phyloP scores from a whole-genome alignment of 2,888 invertebrate species.

The Amphiduros pacificus region DNA sequence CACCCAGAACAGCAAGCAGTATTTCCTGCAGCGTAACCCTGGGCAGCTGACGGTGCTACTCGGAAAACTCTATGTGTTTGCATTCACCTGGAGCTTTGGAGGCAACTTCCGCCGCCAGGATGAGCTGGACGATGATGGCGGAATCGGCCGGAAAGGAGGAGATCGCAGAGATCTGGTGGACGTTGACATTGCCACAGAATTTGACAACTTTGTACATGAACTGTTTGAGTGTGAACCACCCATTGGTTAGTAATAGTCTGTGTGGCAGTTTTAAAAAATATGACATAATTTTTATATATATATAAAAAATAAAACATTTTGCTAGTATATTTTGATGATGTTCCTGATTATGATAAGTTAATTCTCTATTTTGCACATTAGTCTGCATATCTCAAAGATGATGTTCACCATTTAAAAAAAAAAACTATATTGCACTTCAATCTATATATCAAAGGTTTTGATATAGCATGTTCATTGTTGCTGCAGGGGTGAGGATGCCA shows the following conservation, averaged over 20 bases:
- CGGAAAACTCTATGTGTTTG: slow-evolving; percentile 58
- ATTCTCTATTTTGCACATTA: too few relatives aligned
- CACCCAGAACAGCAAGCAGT: slow-evolving; percentile 40
- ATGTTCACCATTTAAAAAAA: too few relatives aligned
- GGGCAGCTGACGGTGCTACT: slow-evolving; percentile 46
- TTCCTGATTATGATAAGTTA: too few relatives aligned
- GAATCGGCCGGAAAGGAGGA: slow-evolving; percentile 28
- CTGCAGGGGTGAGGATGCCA: slow-evolving; percentile 54
- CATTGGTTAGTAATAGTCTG: slow-evolving; percentile 45
- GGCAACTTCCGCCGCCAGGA: slow-evolving; percentile 53
- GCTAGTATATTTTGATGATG: too few relatives aligned
- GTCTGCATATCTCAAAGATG: too few relatives aligned
- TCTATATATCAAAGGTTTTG: too few relatives aligned
- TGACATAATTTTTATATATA: too few relatives aligned
- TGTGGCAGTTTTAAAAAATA: too few relatives aligned
- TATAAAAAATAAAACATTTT: too few relatives aligned
- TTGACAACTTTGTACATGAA: slow-evolving; percentile 57
- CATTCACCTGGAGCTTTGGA: slow-evolving; percentile 58
- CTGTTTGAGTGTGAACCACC: slow-evolving; percentile 58
- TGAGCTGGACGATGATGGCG: slow-evolving; percentile 51
- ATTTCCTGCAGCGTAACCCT: slow-evolving; percentile 54
- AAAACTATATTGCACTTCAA: too few relatives aligned
- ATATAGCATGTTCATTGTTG: not conserved
- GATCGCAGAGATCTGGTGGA: slow-evolving; percentile 29
- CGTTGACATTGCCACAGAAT: slow-evolving; percentile 55